Evolutionary conservation across 2,888 invertebrate species (phyloP), one percentile per base, ranked within the genome.

Genomic region (Papilio protenor): DNA sequence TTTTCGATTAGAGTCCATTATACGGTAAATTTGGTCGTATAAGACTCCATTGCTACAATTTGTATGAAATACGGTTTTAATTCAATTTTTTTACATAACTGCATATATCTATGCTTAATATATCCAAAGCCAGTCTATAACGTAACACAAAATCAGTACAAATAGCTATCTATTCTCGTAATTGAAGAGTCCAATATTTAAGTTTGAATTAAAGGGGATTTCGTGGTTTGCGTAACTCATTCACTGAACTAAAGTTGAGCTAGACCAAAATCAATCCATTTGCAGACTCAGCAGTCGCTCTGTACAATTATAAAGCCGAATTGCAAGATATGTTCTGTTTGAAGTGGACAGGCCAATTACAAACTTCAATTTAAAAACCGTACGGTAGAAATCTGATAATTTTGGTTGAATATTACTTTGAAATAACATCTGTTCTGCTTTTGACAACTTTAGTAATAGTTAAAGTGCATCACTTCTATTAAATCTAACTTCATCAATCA

Each of bases 181-280:
- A 75, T 55, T 75, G 69, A 23, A 64, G 21, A n/a, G 16, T 66
- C 49, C 12, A 66, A 3, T 40, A 74, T 27, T n/a, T 66, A 16
- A 40, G 52, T 66, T 66, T 75, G 55, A 52, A 72, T 72, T 72
- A 72, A 52, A 72, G 55, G 23, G 55, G 72, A 75, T 75, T 66
- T 75, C 66, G 66, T 40, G 21, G 55, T 66, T 52, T n/a, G 69
- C 11, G 69, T 45, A 75, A 55, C 55, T 69, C 40, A 40, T 64
- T 33, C 66, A 52, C 23, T 45, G 16, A 52, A 69, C 66, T 69
- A 45, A 40, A 69, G 55, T 75, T 69, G 40, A 69, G 55, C 21
- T 69, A 69, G 55, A 69, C 69, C 55, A 69, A 57, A 69, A 75
- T 69, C 75, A 69, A 57, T 75, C 40, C 66, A 52, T 69, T 75